These are phyloP conservation scores for Solenodon paradoxus DNA, from an alignment of 2,113 vertebrate species.

Conservation along the genomic window DNA sequence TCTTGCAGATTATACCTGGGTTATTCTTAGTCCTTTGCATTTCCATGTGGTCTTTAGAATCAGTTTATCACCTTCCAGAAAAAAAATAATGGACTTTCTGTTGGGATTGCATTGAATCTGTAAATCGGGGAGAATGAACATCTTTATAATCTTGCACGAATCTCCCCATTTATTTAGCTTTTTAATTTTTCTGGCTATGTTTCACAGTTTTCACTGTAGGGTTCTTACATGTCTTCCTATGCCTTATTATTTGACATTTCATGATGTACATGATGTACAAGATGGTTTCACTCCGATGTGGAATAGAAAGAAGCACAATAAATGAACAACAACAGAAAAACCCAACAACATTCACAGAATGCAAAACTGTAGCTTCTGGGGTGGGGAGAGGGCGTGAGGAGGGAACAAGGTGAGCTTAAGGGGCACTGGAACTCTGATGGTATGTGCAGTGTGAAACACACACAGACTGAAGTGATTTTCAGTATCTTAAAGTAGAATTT, in stretches of 20 bases:
- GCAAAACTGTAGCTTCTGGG: no score
- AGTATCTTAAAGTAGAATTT: no score
- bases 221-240: neutral
- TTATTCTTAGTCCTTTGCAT: neutral
- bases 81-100: neutral
- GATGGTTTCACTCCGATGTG: no score
- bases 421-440: no score
- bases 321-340: no score
- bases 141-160: neutral
- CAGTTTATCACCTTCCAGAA: neutral
- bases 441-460: no score
- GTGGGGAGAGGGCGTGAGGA: no score
- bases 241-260: neutral
- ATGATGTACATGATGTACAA: no score
- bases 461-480: no score
- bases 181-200: neutral
- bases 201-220: neutral
- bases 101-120: neutral
- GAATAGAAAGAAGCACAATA: no score
- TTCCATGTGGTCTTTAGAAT: neutral
- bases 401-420: no score
- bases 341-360: no score
- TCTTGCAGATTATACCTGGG: neutral
- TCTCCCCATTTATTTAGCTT: neutral
- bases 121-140: neutral